Evolutionary conservation across 2,113 vertebrate species (phyloP).

Genomic region (Rhinopomastus cyanomelas): DNA sequence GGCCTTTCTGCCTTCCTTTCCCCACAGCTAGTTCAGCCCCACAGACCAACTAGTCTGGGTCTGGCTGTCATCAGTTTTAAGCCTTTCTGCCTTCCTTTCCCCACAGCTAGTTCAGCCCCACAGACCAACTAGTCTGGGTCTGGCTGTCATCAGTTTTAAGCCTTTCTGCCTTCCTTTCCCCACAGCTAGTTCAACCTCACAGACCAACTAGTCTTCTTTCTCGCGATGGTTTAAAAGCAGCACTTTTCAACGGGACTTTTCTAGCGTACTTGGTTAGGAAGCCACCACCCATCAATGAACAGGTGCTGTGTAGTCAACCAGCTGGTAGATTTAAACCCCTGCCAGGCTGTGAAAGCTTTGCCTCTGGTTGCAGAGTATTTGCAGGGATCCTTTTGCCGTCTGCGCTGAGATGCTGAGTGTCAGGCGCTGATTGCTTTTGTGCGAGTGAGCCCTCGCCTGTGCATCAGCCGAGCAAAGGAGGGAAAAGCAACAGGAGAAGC

Average conservation of each 20-base stretch:
- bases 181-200: background rate
- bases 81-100: background rate
- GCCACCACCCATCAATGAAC: background rate
- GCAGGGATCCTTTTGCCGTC: background rate
- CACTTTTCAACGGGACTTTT: background rate
- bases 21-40: background rate
- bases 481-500: constrained; percentile 52
- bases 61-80: accelerated
- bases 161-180: background rate
- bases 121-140: no score
- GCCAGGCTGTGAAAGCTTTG: background rate
- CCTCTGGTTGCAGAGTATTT: constrained; percentile 6
- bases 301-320: background rate
- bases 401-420: background rate
- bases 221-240: background rate
- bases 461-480: constrained; percentile 9
- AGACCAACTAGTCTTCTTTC: background rate
- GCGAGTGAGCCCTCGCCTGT: background rate
- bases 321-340: background rate
- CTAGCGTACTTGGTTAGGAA: background rate
- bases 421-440: constrained; percentile 42
- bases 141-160: accelerated
- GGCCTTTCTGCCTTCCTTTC: background rate
- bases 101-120: background rate
- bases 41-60: no score